These are phyloP conservation scores for Polyodon spathula DNA, from an alignment of 2,113 vertebrate species.

Conservation along the genomic window DNA sequence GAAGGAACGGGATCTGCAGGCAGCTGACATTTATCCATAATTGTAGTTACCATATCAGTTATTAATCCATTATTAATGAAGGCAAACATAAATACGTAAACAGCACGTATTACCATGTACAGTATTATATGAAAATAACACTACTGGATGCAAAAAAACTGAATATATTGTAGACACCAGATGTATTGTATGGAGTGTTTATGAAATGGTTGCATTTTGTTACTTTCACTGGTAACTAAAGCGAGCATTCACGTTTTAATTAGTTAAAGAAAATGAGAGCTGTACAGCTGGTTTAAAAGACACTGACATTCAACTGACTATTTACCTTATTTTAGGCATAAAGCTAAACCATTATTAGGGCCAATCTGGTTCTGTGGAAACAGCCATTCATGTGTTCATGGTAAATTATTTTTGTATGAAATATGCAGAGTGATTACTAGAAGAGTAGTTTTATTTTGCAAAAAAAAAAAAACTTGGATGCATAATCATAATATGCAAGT, in stretches of 20 bases:
- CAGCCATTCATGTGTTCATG: not conserved
- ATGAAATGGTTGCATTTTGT: constrained; percentile 7
- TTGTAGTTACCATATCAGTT: constrained; percentile 3
- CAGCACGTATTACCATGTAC: too few relatives aligned
- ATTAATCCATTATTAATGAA: not conserved
- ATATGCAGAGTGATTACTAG: too few relatives aligned
- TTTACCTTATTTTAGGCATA: too few relatives aligned
- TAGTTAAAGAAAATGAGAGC: not conserved
- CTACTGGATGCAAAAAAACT: constrained; percentile 2
- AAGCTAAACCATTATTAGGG: too few relatives aligned
- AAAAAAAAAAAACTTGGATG: too few relatives aligned
- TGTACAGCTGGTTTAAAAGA: too few relatives aligned
- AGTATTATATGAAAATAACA: not conserved
- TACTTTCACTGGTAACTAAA: not conserved
- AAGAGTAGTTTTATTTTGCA: too few relatives aligned
- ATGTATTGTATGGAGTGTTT: not conserved
- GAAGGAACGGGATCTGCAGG: not conserved
- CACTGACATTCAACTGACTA: too few relatives aligned
- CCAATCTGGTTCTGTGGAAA: too few relatives aligned
- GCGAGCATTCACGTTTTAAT: not conserved
- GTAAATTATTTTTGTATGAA: constrained; percentile 6
- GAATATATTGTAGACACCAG: not conserved
- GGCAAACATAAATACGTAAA: too few relatives aligned
- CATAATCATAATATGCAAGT: too few relatives aligned
- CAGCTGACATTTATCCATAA: constrained; percentile 7